A percentile compares a stretch with the other conserved stretches of the same genome.
Conservation (phyloP, 2,113 vertebrate species). For the Myiozetetes cayanensis region DNA sequence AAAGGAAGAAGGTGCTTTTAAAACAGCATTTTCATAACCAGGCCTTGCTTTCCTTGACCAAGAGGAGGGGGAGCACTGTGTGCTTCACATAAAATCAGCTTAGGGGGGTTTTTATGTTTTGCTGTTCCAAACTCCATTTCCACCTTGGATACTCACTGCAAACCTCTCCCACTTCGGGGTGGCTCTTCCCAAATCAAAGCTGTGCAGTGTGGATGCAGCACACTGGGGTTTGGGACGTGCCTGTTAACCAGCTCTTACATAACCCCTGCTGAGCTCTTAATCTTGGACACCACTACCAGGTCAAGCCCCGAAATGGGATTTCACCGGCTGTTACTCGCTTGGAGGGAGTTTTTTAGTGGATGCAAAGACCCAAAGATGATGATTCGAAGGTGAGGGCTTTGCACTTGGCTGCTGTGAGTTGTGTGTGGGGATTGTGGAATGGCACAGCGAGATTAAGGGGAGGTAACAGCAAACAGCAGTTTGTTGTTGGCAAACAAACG, state of each 20-base stretch:
- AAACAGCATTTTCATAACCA: neutral
- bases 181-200: neutral
- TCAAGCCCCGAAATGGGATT: neutral
- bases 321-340: neutral
- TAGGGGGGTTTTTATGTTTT: neutral
- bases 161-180: neutral
- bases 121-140: accelerated
- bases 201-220: accelerated
- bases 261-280: neutral
- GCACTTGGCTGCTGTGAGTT: neutral
- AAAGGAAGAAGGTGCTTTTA: neutral
- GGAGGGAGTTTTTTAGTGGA: neutral
- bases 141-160: accelerated
- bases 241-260: neutral
- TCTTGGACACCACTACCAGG: neutral
- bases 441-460: neutral
- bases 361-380: neutral
- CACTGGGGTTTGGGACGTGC: accelerated
- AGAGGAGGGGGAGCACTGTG: neutral
- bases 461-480: neutral
- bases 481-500: neutral
- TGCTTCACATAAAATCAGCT: neutral
- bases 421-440: neutral
- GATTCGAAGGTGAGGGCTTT: neutral
- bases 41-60: neutral